Conservation (phyloP, 2,113 vertebrate species). For the Phaethornis superciliosus region DNA sequence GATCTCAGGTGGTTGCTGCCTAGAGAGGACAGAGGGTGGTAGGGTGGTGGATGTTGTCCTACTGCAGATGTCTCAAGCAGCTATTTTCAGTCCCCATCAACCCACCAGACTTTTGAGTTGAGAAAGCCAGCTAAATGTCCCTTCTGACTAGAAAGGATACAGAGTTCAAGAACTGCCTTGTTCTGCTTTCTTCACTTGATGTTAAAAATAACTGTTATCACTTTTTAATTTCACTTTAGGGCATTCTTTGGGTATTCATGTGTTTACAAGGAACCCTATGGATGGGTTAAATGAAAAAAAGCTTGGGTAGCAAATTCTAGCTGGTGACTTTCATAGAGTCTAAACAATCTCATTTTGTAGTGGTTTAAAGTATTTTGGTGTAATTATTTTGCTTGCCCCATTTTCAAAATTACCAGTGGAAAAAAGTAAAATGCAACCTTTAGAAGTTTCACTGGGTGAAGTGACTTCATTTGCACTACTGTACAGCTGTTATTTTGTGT, state of each 20-base stretch:
- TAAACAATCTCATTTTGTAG: background rate
- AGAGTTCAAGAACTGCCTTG: background rate
- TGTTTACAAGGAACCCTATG: conserved; percentile 12
- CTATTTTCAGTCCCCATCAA: background rate
- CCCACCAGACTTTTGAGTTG: accelerated
- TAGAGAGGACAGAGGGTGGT: accelerated
- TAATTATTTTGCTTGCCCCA: background rate
- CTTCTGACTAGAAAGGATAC: background rate
- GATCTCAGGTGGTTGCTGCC: background rate
- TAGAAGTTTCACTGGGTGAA: background rate
- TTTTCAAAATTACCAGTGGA: background rate
- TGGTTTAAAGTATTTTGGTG: background rate
- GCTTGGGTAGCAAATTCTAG: background rate
- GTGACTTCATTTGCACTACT: background rate
- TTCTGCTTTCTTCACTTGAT: background rate
- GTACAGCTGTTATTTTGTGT: background rate
- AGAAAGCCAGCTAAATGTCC: background rate
- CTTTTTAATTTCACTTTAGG: conserved; percentile 59
- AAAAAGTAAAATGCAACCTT: background rate
- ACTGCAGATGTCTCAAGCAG: accelerated
- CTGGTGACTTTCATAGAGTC: background rate
- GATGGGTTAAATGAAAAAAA: background rate
- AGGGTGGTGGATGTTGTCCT: background rate
- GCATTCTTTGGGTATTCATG: background rate
- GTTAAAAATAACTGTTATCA: conserved; percentile 35